Percentiles rank a stretch among this genome's conserved stretches.
These are phyloP conservation scores for Dufourea novaeangliae DNA, from an alignment of 1,140 invertebrate genomes.

Conservation along the genomic window DNA sequence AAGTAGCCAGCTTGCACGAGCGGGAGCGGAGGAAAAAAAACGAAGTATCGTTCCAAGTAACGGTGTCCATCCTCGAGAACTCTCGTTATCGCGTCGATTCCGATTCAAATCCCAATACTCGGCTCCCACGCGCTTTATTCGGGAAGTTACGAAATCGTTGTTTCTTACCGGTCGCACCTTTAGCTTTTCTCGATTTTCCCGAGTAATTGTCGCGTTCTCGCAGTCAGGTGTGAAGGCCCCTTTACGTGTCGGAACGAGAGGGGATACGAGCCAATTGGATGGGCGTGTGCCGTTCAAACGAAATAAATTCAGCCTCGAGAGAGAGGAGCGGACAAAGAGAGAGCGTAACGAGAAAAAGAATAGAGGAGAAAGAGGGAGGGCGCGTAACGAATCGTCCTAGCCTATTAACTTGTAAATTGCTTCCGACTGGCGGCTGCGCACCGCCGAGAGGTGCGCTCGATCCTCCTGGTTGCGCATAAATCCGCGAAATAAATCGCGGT, in stretches of 20 bases:
- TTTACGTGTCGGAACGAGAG: conserved; percentile 24
- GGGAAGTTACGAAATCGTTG: no score
- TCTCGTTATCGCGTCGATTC: conserved; percentile 55
- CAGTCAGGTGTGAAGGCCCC: background rate
- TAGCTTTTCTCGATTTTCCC: background rate
- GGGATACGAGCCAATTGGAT: conserved; percentile 74
- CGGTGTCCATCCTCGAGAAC: conserved; percentile 36
- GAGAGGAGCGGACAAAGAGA: background rate
- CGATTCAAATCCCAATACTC: conserved; percentile 40
- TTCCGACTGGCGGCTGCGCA: conserved; percentile 74
- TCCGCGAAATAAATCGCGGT: conserved; percentile 60
- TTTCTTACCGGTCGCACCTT: no score
- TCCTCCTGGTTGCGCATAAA: conserved; percentile 51
- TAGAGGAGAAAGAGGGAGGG: conserved; percentile 32
- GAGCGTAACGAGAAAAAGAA: conserved; percentile 20
- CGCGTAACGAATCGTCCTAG: conserved; percentile 74
- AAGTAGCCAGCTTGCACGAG: conserved; percentile 51
- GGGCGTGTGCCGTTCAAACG: conserved; percentile 67
- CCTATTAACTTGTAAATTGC: conserved; percentile 81
- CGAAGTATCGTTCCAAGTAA: conserved; percentile 25
- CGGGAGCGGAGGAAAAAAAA: background rate
- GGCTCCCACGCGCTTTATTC: no score
- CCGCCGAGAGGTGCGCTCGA: conserved; percentile 30
- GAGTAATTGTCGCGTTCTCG: background rate
- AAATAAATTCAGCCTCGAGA: conserved; percentile 38